Evolutionary conservation across 2,797 vertebrate species (phyloP).

Genomic region (Phalloptychus januarius): DNA sequence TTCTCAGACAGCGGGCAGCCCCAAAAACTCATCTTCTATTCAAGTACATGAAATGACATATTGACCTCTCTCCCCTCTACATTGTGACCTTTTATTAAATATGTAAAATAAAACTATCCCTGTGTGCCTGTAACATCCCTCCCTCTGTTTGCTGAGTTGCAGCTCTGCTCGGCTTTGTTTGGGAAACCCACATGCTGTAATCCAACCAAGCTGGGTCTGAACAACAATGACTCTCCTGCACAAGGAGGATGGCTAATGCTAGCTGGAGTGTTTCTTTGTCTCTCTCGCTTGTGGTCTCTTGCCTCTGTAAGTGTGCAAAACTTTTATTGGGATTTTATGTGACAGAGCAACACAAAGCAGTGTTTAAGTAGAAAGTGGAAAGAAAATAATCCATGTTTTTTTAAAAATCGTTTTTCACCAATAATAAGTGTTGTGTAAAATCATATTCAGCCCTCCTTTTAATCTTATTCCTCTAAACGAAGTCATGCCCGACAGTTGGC

Average conservation of each 20-base stretch:
- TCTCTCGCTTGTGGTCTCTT: conserved; percentile 9
- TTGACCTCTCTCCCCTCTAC: conserved; percentile 24
- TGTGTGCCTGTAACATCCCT: not conserved
- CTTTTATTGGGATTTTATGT: not conserved
- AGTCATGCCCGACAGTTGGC: not conserved
- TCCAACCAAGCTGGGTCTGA: conserved; percentile 69
- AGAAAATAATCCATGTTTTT: not conserved
- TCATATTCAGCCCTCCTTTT: not conserved
- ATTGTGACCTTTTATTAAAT: conserved; percentile 26
- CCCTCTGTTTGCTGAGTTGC: conserved; percentile 21
- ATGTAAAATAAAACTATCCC: not conserved
- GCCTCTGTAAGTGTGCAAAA: conserved; percentile 13
- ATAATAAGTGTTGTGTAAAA: not conserved
- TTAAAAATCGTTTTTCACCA: not conserved
- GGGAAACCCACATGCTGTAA: conserved; percentile 70
- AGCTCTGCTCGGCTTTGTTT: conserved; percentile 62
- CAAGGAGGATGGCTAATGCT: conserved; percentile 51
- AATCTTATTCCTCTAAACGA: not conserved
- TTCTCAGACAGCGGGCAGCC: conserved; percentile 45
- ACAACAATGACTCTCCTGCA: conserved; percentile 73
- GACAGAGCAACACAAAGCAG: not conserved
- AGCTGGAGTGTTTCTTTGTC: conserved; percentile 14
- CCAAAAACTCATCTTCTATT: conserved; percentile 31
- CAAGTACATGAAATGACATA: not conserved
- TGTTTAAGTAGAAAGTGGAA: not conserved